Evolutionary conservation across 1,140 invertebrate species (phyloP).

Genomic region (Eueides isabella): DNA sequence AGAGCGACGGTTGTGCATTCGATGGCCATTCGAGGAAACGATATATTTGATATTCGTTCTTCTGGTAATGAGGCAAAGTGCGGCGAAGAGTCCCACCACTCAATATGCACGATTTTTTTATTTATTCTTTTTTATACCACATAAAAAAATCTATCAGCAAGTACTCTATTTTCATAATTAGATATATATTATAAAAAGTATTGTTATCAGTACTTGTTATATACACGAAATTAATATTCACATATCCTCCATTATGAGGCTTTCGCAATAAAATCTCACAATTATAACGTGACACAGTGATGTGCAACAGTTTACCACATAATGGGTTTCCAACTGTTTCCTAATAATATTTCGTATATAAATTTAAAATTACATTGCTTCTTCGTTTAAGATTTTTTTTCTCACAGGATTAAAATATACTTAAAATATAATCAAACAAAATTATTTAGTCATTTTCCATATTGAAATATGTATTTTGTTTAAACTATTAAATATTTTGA

Average conservation of each 20-base stretch:
- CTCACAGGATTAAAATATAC: not conserved
- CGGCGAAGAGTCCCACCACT: too few relatives aligned
- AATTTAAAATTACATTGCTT: not conserved
- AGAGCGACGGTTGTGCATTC: too few relatives aligned
- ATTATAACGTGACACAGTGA: conserved; percentile 26
- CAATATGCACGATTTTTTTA: too few relatives aligned
- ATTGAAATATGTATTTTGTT: not conserved
- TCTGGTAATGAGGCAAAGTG: too few relatives aligned
- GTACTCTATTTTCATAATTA: too few relatives aligned
- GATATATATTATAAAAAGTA: too few relatives aligned
- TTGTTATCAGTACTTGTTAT: not conserved
- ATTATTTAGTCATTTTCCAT: not conserved
- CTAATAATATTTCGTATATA: conserved; percentile 6
- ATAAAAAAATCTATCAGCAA: too few relatives aligned
- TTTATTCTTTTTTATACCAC: too few relatives aligned
- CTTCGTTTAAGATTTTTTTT: not conserved
- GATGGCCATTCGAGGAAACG: too few relatives aligned
- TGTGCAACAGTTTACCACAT: conserved; percentile 21
- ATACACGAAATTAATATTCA: conserved; percentile 1
- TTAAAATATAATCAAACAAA: not conserved
- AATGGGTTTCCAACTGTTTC: conserved; percentile 8
- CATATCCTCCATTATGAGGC: conserved; percentile 2
- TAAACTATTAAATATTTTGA: not conserved
- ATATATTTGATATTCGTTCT: too few relatives aligned
- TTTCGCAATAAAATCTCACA: conserved; percentile 20